phyloP scores from a whole-genome alignment of 1,140 invertebrate species.

The Trissolcus basalis region DNA sequence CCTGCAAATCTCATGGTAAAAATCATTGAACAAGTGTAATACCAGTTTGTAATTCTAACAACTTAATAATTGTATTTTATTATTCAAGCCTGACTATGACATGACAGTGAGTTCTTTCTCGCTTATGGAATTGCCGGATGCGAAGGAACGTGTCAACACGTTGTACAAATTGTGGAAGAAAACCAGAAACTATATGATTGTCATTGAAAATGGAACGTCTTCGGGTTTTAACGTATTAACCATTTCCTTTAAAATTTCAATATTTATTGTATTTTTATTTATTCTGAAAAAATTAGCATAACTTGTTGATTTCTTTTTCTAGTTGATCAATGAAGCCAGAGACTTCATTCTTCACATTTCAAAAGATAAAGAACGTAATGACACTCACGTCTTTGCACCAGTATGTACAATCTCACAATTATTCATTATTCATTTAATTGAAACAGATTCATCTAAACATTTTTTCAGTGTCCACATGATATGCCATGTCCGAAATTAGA shows the following conservation, averaged over 20 bases:
- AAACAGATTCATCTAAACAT: not conserved
- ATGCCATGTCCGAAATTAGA: slow-evolving; percentile 82
- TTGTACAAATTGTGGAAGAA: slow-evolving; percentile 90
- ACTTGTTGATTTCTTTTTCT: slow-evolving; percentile 37
- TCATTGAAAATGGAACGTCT: slow-evolving; percentile 90
- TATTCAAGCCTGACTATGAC: slow-evolving; percentile 86
- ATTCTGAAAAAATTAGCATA: not conserved
- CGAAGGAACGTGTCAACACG: slow-evolving; percentile 81
- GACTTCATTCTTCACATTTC: slow-evolving; percentile 81
- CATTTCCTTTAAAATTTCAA: too few relatives aligned
- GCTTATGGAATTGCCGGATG: slow-evolving; percentile 86
- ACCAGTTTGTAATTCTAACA: too few relatives aligned
- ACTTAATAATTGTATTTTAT: too few relatives aligned
- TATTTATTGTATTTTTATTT: slow-evolving; percentile 37
- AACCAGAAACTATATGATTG: slow-evolving; percentile 86
- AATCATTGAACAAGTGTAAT: not conserved
- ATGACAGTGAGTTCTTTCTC: slow-evolving; percentile 88
- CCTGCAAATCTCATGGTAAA: slow-evolving; percentile 7
- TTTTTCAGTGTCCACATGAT: slow-evolving; percentile 87
- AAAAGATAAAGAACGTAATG: slow-evolving; percentile 66
- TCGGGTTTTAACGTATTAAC: slow-evolving; percentile 85
- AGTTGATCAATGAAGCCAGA: slow-evolving; percentile 84
- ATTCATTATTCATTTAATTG: slow-evolving; percentile 2
- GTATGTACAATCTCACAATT: slow-evolving; percentile 73
- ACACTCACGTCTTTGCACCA: slow-evolving; percentile 84